Evolutionary conservation across 2,113 vertebrate species (phyloP).

Genomic region (Larimichthys crocea): DNA sequence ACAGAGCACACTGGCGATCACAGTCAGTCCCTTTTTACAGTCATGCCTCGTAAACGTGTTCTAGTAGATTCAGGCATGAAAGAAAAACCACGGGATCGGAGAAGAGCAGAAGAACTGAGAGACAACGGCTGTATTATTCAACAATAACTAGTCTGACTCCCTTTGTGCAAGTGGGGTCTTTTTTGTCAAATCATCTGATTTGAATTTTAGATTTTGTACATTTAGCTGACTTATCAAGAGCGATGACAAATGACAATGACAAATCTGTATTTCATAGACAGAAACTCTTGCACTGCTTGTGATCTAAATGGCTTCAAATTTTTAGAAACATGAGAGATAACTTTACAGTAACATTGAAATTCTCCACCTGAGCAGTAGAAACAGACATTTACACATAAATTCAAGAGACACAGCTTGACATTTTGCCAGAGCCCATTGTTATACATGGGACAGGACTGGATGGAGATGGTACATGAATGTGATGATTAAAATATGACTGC

Average conservation of each 20-base stretch:
- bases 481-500: not conserved
- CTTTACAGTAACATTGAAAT: not conserved
- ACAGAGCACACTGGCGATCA: constrained; percentile 25
- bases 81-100: constrained; percentile 20
- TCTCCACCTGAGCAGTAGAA: not conserved
- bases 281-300: not conserved
- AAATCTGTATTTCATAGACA: not conserved
- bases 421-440: constrained; percentile 14
- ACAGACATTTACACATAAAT: constrained; percentile 1
- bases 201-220: constrained; percentile 1
- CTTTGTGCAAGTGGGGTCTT: not conserved
- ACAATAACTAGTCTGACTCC: constrained; percentile 17
- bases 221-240: constrained; percentile 6
- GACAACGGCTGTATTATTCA: constrained; percentile 31
- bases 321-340: not conserved
- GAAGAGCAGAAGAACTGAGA: constrained; percentile 17
- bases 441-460: not conserved
- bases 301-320: not conserved
- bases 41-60: constrained; percentile 50
- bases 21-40: constrained; percentile 33
- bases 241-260: not conserved
- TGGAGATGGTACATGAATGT: not conserved
- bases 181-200: constrained; percentile 9
- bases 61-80: constrained; percentile 22
- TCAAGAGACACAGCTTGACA: not conserved